Evolutionary conservation across 1,140 invertebrate species (phyloP), one percentile per base, ranked within the genome.

Genomic region (Globodera rostochiensis): DNA sequence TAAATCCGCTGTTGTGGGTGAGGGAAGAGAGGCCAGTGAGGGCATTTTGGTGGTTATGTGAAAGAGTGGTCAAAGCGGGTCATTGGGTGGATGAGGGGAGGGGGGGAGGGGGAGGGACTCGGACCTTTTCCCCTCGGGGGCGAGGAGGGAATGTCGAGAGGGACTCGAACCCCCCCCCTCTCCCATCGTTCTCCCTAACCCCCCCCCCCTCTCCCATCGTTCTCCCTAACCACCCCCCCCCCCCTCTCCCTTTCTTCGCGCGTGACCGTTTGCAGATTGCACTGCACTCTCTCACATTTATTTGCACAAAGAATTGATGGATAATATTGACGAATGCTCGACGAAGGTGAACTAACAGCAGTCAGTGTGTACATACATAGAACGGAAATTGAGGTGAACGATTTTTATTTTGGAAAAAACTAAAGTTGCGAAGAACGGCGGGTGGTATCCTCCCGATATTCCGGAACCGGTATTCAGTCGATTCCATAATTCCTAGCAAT

Each of bases 11-110:
- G 74, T 76, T 76, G 50, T 49, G 13, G 74, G 74, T 7, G 74
- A 66, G 36, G 74, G 74, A 3, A 76, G 66, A 36, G 50, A 76
- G 19, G 57, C 36, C 19, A 76, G 66, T 19, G 74, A 76, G n/a
- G 74, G 74, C 74, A 76, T 76, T 76, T 60, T 64, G 57, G 19
- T 64, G 57, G 57, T n/a, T 64, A 15, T 64, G 57, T 64, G 57
- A 13, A 64, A 13, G 57, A 19, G 57, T 15, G 57, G 50, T 53
- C 50, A 53, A 53, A 53, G 57, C 57, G 57, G 57, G 57, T 64
- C 57, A 64, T 19, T 19, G 57, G 57, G 15, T 19, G 57, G 57
- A 60, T 15, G 57, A 60, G 57, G 57, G 5, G 57, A 60, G 8
- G 57, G 13, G 57, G 9, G 57, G 57, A 15, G 57, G 57, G 57